phyloP scores from a whole-genome alignment of 2,113 vertebrate genomes.

The Antennarius striatus region DNA sequence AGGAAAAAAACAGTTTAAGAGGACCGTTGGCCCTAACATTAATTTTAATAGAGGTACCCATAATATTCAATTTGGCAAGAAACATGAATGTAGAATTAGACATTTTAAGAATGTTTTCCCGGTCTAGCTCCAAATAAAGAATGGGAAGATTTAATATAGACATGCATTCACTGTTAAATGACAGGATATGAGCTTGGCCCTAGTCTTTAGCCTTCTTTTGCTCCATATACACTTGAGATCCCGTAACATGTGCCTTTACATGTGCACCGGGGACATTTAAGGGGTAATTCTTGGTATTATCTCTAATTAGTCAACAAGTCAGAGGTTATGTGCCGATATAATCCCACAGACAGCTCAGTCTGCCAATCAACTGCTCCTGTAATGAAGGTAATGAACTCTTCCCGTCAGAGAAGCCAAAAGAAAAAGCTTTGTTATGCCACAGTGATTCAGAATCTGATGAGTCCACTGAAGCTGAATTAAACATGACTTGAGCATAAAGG shows the following conservation, averaged over 20 bases:
- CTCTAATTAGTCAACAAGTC: constrained; percentile 27
- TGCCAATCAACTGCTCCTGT: constrained; percentile 20
- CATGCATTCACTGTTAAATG: background rate
- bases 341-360: constrained; percentile 35
- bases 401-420: background rate
- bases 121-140: constrained; percentile 8
- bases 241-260: background rate
- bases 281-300: constrained; percentile 21
- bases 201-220: constrained; percentile 17
- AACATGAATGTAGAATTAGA: background rate
- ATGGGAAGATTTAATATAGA: background rate
- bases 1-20: background rate
- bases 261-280: constrained; percentile 33
- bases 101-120: background rate
- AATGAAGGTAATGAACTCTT: background rate
- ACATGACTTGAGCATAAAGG: constrained; percentile 21
- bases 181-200: background rate
- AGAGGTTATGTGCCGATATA: constrained; percentile 31
- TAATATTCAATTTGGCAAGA: constrained; percentile 13
- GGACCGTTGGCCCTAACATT: too few relatives aligned
- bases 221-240: background rate
- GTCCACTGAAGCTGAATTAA: constrained; percentile 23
- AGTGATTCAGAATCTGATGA: constrained; percentile 13
- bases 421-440: constrained; percentile 1
- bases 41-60: background rate